Evolutionary conservation across 2,113 vertebrate species (phyloP).

Genomic region (Halichoerus grypus): DNA sequence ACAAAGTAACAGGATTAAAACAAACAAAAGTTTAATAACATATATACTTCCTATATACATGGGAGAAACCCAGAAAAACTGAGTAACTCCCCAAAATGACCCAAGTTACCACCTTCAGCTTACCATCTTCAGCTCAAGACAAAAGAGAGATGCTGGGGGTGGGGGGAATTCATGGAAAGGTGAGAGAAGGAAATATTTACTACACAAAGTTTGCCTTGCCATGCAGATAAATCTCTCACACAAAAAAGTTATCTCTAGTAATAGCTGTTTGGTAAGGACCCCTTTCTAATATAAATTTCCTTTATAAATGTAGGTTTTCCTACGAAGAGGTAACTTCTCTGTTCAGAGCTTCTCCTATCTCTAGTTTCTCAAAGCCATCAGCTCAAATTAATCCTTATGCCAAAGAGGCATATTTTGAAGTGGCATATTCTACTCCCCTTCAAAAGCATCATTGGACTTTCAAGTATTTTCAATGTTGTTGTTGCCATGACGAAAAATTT

Average conservation of each 20-base stretch:
- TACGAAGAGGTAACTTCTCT: background rate
- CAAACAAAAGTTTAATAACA: background rate
- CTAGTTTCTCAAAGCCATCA: background rate
- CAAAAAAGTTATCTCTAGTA: background rate
- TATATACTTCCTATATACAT: background rate
- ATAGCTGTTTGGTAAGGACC: background rate
- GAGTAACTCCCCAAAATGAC: background rate
- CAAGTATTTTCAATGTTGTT: background rate
- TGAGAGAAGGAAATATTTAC: background rate
- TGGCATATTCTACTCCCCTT: background rate
- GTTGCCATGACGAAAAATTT: background rate
- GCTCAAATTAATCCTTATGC: background rate
- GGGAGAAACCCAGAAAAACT: background rate
- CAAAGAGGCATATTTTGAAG: background rate
- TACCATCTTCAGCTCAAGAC: background rate
- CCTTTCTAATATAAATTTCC: background rate
- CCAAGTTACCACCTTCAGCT: background rate
- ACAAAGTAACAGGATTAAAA: background rate
- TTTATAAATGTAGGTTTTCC: background rate
- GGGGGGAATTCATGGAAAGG: background rate
- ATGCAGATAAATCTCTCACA: background rate
- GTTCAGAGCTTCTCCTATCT: background rate
- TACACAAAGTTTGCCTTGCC: background rate
- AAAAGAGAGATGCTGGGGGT: background rate
- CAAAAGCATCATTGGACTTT: conserved; percentile 16